These are phyloP conservation scores for Peromyscus californicus DNA, from an alignment of 2,113 vertebrate genomes.

Conservation along the genomic window DNA sequence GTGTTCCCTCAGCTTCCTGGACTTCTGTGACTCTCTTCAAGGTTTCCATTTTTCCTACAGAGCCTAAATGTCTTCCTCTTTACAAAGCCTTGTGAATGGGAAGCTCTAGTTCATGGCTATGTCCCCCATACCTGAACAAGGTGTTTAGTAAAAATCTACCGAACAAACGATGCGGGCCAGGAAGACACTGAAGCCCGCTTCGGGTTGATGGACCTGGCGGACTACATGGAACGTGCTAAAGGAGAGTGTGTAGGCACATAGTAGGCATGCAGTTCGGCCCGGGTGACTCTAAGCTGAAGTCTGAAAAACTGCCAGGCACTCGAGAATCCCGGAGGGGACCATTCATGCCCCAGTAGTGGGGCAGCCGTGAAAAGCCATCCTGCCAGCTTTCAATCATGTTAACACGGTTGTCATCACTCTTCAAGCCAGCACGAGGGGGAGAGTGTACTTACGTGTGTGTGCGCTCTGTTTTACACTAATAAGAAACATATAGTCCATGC, in stretches of 20 bases:
- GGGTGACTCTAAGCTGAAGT: background rate
- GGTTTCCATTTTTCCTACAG: background rate
- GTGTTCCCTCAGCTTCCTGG: background rate
- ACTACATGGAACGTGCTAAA: background rate
- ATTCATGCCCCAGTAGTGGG: background rate
- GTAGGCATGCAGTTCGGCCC: background rate
- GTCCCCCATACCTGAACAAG: background rate
- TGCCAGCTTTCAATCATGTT: constrained; percentile 34
- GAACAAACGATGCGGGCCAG: background rate
- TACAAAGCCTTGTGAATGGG: background rate
- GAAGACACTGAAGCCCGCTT: background rate
- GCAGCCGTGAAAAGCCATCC: background rate
- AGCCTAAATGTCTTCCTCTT: background rate
- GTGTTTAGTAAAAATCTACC: background rate
- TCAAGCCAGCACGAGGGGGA: background rate
- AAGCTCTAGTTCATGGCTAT: background rate
- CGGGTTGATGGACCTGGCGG: background rate
- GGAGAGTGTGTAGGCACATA: background rate
- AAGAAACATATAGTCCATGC: constrained; percentile 61
- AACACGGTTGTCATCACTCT: constrained; percentile 22
- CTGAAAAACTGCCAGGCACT: background rate
- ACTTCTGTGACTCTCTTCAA: background rate
- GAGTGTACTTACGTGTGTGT: background rate
- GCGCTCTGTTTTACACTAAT: constrained; percentile 61
- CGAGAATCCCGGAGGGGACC: background rate